A percentile compares a stretch with the other conserved stretches of the same genome.
Evolutionary conservation across 2,797 vertebrate species (phyloP).

Genomic region (Pseudochirops cupreus): DNA sequence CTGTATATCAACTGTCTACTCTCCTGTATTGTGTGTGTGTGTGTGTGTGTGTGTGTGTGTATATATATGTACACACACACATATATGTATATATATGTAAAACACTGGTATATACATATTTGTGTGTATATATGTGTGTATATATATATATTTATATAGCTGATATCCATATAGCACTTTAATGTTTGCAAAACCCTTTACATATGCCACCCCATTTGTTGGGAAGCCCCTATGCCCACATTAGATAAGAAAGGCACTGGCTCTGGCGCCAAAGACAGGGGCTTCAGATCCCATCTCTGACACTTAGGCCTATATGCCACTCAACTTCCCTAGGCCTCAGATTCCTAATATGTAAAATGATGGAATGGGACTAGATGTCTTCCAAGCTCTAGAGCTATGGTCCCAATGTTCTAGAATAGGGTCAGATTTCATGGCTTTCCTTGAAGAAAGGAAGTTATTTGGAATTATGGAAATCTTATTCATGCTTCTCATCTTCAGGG

Average conservation of each 20-base stretch:
- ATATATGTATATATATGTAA: too few relatives aligned
- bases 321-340: background rate
- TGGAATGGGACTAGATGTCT: background rate
- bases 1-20: background rate
- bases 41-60: too few relatives aligned
- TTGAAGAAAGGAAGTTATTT: conserved; percentile 39
- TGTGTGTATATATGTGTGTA: too few relatives aligned
- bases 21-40: background rate
- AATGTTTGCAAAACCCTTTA: background rate
- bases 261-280: background rate
- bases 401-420: background rate
- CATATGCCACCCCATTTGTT: background rate
- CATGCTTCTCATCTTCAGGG: background rate
- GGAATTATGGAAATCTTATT: conserved; percentile 20
- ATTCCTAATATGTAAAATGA: background rate
- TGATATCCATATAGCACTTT: background rate
- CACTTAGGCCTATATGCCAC: background rate
- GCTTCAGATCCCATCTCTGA: background rate
- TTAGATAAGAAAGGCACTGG: background rate
- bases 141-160: too few relatives aligned
- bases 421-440: conserved; percentile 8
- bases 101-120: too few relatives aligned
- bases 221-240: background rate
- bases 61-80: too few relatives aligned
- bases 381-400: background rate